phyloP scores from a whole-genome alignment of 1,140 invertebrate genomes.

The Scaptomyza montana region DNA sequence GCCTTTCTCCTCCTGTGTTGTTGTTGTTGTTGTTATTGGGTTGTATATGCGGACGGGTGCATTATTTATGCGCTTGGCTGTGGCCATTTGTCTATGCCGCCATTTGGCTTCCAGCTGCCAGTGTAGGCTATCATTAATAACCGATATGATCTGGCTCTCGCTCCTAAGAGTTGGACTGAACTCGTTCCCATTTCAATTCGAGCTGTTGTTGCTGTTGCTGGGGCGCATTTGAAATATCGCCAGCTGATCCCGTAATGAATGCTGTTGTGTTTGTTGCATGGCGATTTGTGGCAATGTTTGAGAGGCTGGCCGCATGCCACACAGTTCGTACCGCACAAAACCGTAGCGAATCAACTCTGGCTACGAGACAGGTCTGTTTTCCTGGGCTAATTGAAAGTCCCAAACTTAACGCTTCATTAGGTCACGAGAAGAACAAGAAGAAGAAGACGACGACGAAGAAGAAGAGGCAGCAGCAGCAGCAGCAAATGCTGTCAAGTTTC shows the following conservation, averaged over 20 bases:
- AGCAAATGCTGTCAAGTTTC: slow-evolving; percentile 13
- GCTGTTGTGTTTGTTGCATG: slow-evolving; percentile 33
- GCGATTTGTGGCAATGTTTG: slow-evolving; percentile 40
- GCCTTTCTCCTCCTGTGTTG: slow-evolving; percentile 36
- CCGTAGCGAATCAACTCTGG: slow-evolving; percentile 31
- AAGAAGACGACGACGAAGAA: background rate
- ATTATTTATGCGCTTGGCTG: slow-evolving; percentile 72
- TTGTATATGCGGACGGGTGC: slow-evolving; percentile 3
- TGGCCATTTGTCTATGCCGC: slow-evolving; percentile 79
- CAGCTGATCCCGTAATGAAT: slow-evolving; percentile 75
- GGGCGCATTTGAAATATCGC: slow-evolving; percentile 72
- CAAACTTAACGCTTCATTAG: slow-evolving; percentile 80
- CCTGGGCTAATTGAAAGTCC: slow-evolving; percentile 63
- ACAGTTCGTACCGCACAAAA: slow-evolving; percentile 1
- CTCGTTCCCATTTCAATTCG: slow-evolving; percentile 49
- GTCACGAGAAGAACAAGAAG: slow-evolving; percentile 24
- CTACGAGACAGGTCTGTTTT: slow-evolving; percentile 18
- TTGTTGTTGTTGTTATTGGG: no score
- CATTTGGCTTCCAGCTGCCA: slow-evolving; percentile 81
- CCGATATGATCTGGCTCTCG: slow-evolving; percentile 76
- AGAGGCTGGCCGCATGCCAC: slow-evolving; percentile 33
- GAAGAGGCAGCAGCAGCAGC: no score
- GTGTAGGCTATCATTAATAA: slow-evolving; percentile 79
- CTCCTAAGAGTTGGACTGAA: slow-evolving; percentile 34
- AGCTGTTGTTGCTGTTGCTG: slow-evolving; percentile 7